A percentile compares a stretch with the other conserved stretches of the same genome.
Evolutionary conservation across 2,113 vertebrate genomes (phyloP).

Genomic region (Ictalurus furcatus): DNA sequence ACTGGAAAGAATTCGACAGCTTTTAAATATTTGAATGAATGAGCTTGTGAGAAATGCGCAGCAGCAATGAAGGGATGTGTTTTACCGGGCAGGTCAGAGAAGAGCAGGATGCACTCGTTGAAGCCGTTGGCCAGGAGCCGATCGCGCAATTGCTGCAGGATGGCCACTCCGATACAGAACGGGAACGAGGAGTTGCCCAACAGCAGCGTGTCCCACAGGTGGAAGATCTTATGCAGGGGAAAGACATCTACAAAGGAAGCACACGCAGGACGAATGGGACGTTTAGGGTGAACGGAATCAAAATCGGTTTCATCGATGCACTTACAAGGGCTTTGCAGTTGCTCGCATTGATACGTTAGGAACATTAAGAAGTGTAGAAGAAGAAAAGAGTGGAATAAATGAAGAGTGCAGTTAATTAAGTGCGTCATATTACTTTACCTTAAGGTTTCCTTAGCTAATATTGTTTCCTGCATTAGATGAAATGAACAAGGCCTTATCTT

Average conservation of each 20-base stretch:
- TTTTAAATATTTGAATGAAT: neutral
- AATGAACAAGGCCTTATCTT: neutral
- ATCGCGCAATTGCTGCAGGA: conserved; percentile 92
- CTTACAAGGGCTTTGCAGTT: neutral
- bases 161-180: conserved; percentile 95
- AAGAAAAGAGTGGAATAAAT: neutral
- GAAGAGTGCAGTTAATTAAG: neutral
- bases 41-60: neutral
- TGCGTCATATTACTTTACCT: neutral
- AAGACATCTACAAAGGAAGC: conserved; percentile 84
- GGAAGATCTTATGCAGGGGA: conserved; percentile 98
- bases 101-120: conserved; percentile 98
- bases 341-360: neutral
- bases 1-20: neutral
- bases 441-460: neutral
- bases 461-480: neutral
- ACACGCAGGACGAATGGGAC: neutral
- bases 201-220: conserved; percentile 95
- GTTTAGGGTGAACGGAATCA: neutral
- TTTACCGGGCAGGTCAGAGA: conserved; percentile 95
- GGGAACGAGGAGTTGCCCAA: conserved; percentile 97
- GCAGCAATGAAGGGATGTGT: neutral
- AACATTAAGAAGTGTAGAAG: neutral
- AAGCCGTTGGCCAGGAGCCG: conserved; percentile 95
- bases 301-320: neutral